Evolutionary conservation across 23 tunicate species (phyloP).

Genomic region (Ciona savignyi): DNA sequence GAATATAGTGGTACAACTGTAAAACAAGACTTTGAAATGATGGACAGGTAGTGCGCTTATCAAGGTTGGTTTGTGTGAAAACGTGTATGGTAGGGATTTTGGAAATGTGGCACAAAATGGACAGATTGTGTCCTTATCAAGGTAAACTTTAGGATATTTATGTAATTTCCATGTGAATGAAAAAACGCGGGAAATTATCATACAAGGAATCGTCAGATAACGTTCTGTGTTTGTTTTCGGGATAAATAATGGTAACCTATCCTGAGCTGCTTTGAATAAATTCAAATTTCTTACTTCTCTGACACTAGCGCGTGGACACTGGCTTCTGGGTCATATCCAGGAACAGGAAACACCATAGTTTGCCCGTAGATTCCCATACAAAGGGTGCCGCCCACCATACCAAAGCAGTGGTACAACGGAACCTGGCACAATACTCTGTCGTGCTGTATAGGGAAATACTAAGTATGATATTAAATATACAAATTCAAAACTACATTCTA

Average conservation of each 20-base stretch:
- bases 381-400: conserved; percentile 82
- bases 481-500: too few species aligned
- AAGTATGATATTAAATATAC: neutral
- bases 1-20: conserved; percentile 46
- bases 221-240: too few species aligned
- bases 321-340: conserved; percentile 74
- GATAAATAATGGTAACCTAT: too few species aligned
- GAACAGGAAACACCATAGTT: conserved; percentile 61
- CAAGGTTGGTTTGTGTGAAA: too few species aligned
- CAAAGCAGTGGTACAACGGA: conserved; percentile 95
- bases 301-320: conserved; percentile 36
- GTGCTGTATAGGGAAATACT: conserved; percentile 19
- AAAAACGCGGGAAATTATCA: too few species aligned
- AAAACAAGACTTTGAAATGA: too few species aligned
- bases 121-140: neutral
- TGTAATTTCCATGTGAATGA: too few species aligned
- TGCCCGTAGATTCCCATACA: conserved; percentile 46
- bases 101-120: too few species aligned
- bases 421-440: conserved; percentile 76
- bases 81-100: too few species aligned
- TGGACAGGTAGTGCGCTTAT: too few species aligned
- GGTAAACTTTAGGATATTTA: too few species aligned
- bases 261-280: neutral
- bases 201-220: too few species aligned
- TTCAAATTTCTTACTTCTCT: conserved; percentile 50